Conservation (phyloP, 2,888 invertebrate genomes). For the Metellina segmentata region DNA sequence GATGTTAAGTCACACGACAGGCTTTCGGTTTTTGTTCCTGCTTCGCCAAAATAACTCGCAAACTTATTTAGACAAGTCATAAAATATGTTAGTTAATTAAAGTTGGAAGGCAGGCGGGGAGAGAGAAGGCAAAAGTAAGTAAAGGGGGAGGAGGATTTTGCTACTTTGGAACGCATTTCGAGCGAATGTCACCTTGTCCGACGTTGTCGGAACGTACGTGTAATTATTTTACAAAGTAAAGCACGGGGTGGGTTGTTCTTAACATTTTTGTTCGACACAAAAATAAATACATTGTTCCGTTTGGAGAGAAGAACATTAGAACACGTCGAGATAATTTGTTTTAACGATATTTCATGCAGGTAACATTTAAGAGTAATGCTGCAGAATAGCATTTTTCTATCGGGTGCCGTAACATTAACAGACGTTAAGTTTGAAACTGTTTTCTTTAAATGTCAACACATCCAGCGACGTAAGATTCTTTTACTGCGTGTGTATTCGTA, state of each 20-base stretch:
- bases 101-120: slow-evolving; percentile 33
- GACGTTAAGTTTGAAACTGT: not conserved
- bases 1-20: slow-evolving; percentile 4
- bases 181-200: slow-evolving; percentile 36
- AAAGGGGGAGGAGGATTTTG: slow-evolving; percentile 27
- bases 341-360: not conserved
- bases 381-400: not conserved
- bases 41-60: slow-evolving; percentile 51
- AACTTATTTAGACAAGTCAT: slow-evolving; percentile 75
- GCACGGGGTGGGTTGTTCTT: not conserved
- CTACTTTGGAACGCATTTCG: slow-evolving; percentile 14
- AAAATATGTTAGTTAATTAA: slow-evolving; percentile 77
- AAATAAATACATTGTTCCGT: slow-evolving; percentile 17
- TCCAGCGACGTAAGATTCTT: too few species aligned
- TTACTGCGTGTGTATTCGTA: too few species aligned
- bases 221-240: slow-evolving; percentile 37
- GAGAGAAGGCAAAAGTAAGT: slow-evolving; percentile 32
- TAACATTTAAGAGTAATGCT: not conserved
- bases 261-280: slow-evolving; percentile 13
- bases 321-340: not conserved
- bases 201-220: slow-evolving; percentile 3
- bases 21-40: slow-evolving; percentile 56
- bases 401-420: not conserved
- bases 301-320: not conserved
- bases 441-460: not conserved